Evolutionary conservation across 2,888 invertebrate genomes (phyloP).

Genomic region (Xestia c-nigrum): DNA sequence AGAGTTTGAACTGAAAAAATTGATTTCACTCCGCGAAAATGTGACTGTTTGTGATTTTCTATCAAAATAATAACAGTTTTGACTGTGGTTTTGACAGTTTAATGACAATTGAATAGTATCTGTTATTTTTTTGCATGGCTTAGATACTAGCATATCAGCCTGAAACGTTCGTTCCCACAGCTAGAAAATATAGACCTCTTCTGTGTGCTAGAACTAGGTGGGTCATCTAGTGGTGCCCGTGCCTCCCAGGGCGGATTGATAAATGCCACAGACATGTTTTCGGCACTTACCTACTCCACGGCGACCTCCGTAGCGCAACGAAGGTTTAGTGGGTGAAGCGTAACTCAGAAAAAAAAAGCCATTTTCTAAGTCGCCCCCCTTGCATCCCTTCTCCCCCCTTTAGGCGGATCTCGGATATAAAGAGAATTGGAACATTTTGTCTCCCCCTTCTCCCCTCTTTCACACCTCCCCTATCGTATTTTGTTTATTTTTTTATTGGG

Average conservation of each 20-base stretch:
- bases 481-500: too few relatives aligned
- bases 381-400: too few relatives aligned
- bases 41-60: constrained; percentile 19
- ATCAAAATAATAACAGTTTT: constrained; percentile 37
- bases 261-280: not conserved
- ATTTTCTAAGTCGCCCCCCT: too few relatives aligned
- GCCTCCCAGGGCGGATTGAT: not conserved
- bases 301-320: too few relatives aligned
- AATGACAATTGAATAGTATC: not conserved
- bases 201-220: not conserved
- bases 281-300: too few relatives aligned
- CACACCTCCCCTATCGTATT: too few relatives aligned
- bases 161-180: not conserved
- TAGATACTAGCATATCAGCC: not conserved
- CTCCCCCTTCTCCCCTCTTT: too few relatives aligned
- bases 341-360: too few relatives aligned
- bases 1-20: not conserved
- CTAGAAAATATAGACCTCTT: not conserved
- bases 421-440: too few relatives aligned
- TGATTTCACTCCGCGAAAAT: not conserved
- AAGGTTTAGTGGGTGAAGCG: too few relatives aligned
- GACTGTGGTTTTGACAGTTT: constrained; percentile 23
- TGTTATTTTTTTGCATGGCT: not conserved
- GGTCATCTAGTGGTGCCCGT: not conserved
- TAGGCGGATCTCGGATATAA: too few relatives aligned